Conservation (phyloP, 2,113 vertebrate genomes). For the Halcyon senegalensis region DNA sequence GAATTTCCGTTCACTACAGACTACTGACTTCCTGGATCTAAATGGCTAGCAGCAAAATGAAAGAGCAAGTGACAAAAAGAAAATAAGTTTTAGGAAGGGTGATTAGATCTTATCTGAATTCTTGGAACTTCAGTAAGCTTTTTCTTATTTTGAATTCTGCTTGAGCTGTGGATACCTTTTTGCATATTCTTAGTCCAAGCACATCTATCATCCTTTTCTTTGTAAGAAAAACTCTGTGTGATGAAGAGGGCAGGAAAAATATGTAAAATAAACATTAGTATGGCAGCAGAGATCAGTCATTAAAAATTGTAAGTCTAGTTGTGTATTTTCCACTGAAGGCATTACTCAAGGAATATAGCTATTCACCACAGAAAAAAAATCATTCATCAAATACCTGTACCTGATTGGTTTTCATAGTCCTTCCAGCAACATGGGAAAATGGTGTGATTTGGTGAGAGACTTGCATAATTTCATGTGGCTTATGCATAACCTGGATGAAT, state of each 20-base stretch:
- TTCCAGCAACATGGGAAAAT: background rate
- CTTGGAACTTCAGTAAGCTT: background rate
- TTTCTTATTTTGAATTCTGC: background rate
- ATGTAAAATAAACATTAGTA: background rate
- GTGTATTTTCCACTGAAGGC: background rate
- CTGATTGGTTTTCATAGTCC: background rate
- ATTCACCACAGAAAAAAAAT: background rate
- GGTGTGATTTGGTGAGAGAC: background rate
- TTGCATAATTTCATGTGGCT: background rate
- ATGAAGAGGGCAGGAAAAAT: background rate
- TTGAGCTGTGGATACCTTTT: background rate
- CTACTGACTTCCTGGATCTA: background rate
- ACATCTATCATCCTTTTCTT: background rate
- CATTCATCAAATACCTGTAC: background rate
- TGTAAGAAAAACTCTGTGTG: background rate
- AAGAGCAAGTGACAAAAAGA: background rate
- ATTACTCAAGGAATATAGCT: background rate
- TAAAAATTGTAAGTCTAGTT: background rate
- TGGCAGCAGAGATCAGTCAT: background rate
- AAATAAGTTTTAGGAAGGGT: background rate
- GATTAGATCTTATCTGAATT: background rate
- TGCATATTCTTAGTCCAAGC: background rate
- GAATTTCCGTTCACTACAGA: background rate
- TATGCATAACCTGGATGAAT: background rate
- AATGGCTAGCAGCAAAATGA: background rate